phyloP scores from a whole-genome alignment of 2,888 invertebrate genomes.

The Caenorhabditis wallacei region DNA sequence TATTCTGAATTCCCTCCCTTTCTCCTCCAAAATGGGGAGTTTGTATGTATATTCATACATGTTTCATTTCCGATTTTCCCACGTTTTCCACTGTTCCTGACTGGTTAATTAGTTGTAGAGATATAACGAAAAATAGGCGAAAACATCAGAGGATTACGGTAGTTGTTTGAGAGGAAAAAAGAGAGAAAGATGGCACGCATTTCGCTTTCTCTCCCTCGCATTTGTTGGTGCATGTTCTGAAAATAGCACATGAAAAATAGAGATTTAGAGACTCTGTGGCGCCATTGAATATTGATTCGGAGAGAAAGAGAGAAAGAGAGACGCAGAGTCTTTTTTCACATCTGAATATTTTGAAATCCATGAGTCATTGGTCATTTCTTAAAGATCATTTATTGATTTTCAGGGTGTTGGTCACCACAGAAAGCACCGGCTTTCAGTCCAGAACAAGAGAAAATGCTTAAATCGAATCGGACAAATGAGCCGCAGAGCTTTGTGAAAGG shows the following conservation, averaged over 20 bases:
- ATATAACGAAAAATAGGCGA: slow-evolving; percentile 6
- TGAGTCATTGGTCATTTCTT: slow-evolving; percentile 9
- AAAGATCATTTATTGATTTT: slow-evolving; percentile 6
- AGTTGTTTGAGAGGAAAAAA: slow-evolving; percentile 27
- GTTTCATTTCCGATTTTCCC: slow-evolving; percentile 31
- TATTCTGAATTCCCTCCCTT: slow-evolving; percentile 25
- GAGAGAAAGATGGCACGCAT: slow-evolving; percentile 16
- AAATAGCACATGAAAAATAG: slow-evolving; percentile 15
- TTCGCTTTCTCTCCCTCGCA: slow-evolving; percentile 17
- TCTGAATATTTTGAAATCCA: slow-evolving; percentile 9
- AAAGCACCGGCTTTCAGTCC: slow-evolving; percentile 64
- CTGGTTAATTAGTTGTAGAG: not conserved
- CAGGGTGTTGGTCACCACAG: slow-evolving; percentile 65
- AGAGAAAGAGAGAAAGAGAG: slow-evolving; percentile 1
- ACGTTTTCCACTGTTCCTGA: slow-evolving; percentile 12
- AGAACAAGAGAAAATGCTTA: slow-evolving; percentile 70
- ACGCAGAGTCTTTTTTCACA: slow-evolving; percentile 9
- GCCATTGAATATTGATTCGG: slow-evolving; percentile 25
- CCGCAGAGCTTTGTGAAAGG: slow-evolving; percentile 68
- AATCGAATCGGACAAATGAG: slow-evolving; percentile 64
- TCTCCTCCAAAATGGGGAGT: not conserved
- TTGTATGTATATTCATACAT: slow-evolving; percentile 2
- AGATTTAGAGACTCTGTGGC: slow-evolving; percentile 21
- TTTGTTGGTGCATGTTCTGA: slow-evolving; percentile 30
- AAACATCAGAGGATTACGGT: slow-evolving; percentile 37